A percentile compares a stretch with the other conserved stretches of the same genome.
These are phyloP conservation scores for Deilephila elpenor DNA, from an alignment of 2,888 invertebrate genomes.

Conservation along the genomic window DNA sequence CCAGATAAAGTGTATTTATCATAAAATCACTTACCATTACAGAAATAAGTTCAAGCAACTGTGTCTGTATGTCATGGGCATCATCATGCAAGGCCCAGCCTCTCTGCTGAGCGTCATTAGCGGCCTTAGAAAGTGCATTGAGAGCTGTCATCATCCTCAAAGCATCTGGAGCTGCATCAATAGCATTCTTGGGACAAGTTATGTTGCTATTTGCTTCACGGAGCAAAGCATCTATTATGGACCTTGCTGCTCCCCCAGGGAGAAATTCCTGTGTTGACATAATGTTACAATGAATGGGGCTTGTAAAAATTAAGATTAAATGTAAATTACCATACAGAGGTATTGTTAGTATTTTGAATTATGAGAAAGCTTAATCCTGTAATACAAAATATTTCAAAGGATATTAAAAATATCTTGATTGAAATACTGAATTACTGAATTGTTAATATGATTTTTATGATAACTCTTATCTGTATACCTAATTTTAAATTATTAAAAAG, in stretches of 20 bases:
- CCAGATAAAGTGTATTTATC: background rate
- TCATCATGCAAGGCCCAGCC: constrained; percentile 98
- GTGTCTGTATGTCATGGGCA: constrained; percentile 93
- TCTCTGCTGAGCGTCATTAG: constrained; percentile 97
- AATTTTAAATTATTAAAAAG: no score
- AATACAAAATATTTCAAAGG: no score
- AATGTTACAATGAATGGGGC: background rate
- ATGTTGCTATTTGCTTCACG: constrained; percentile 79
- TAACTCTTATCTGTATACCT: no score
- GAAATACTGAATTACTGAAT: no score
- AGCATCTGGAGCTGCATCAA: constrained; percentile 94
- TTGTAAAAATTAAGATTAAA: background rate
- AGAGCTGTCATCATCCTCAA: constrained; percentile 92
- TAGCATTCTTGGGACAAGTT: constrained; percentile 85
- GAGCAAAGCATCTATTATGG: constrained; percentile 77
- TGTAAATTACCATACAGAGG: background rate
- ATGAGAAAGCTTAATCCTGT: no score
- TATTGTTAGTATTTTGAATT: background rate
- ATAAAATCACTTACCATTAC: constrained; percentile 87
- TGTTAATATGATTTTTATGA: no score
- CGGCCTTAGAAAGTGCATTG: constrained; percentile 93
- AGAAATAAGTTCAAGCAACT: constrained; percentile 92
- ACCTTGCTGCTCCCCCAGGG: constrained; percentile 77
- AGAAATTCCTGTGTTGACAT: constrained; percentile 69
- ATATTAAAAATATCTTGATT: no score